These are phyloP conservation scores for Lithodes maja DNA, from an alignment of 2,888 invertebrate genomes.

Conservation along the genomic window DNA sequence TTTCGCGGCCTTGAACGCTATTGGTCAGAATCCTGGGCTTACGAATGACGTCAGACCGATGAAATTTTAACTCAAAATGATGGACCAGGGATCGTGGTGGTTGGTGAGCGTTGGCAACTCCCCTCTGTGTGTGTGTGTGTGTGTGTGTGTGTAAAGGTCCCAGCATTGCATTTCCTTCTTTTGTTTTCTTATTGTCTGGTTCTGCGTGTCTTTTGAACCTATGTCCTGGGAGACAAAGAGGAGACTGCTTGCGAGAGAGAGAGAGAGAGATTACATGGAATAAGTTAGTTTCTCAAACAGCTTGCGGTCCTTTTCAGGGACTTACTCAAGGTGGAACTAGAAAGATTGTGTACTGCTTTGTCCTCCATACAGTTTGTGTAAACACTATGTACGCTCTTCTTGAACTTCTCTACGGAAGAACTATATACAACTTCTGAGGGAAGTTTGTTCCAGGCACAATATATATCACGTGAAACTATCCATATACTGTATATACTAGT, in stretches of 20 bases:
- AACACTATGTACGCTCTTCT: no score
- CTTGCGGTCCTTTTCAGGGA: no score
- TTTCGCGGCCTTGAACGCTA: neutral
- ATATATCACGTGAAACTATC: no score
- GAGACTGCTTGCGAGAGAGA: neutral
- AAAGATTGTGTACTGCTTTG: no score
- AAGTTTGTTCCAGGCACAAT: no score
- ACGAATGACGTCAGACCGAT: neutral
- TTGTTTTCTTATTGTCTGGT: neutral
- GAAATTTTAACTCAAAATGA: neutral
- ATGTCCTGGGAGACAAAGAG: neutral
- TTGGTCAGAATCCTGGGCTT: neutral
- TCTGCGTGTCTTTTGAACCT: neutral
- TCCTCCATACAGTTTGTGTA: no score
- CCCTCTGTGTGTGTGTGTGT: neutral
- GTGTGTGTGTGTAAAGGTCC: neutral
- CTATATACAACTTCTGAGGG: no score
- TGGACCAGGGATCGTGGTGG: neutral
- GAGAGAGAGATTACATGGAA: neutral
- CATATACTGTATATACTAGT: no score
- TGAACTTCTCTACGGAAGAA: no score
- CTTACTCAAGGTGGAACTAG: no score
- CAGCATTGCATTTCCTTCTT: neutral
- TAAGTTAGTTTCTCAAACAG: no score
- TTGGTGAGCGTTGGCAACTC: neutral